phyloP scores from a whole-genome alignment of 2,797 vertebrate genomes.

The Danio kyathit region DNA sequence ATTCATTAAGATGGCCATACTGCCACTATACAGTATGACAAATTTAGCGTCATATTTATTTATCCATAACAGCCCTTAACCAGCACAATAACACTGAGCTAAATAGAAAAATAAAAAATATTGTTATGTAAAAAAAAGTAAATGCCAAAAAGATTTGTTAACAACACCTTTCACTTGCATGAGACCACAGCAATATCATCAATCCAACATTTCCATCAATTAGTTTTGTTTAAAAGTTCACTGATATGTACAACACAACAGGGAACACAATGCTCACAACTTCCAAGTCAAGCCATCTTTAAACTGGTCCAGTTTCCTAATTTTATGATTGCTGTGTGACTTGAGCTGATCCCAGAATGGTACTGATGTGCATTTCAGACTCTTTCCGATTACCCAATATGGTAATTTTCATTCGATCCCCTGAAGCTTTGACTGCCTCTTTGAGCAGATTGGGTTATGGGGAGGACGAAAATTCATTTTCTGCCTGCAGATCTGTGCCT shows the following conservation, averaged over 20 bases:
- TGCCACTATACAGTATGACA: no score
- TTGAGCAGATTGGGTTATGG: constrained; percentile 39
- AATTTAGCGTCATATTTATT: no score
- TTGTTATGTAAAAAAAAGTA: no score
- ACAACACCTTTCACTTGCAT: no score
- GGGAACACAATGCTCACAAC: background rate
- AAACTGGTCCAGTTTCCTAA: constrained; percentile 10
- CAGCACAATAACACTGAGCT: no score
- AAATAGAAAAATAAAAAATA: no score
- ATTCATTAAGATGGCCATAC: no score
- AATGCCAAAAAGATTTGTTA: no score
- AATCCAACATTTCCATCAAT: background rate
- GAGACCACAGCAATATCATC: no score
- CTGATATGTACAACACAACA: background rate
- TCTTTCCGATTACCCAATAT: constrained; percentile 23
- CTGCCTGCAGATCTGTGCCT: constrained; percentile 12
- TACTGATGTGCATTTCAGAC: constrained; percentile 8
- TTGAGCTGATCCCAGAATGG: constrained; percentile 14
- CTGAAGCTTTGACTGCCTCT: constrained; percentile 36
- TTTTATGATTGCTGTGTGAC: constrained; percentile 2
- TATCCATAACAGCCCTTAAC: no score
- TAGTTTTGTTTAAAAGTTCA: no score
- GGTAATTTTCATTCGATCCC: constrained; percentile 35
- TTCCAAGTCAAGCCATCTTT: background rate
- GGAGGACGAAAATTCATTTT: constrained; percentile 33